Evolutionary conservation across 2,888 invertebrate species (phyloP).

Genomic region (Steinernema scapterisci): DNA sequence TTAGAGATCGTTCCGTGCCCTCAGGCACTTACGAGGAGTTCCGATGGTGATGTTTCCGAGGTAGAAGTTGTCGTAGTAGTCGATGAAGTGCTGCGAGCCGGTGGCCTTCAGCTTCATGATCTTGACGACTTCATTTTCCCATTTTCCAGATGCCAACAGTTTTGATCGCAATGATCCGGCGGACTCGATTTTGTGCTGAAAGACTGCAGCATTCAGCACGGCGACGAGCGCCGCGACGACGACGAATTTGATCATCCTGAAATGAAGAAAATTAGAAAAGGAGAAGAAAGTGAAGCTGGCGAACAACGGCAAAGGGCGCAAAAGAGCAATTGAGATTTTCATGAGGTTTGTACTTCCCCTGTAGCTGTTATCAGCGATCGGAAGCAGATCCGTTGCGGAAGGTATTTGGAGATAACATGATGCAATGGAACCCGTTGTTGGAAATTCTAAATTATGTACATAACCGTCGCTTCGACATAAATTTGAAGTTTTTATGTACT

Average conservation of each 20-base stretch:
- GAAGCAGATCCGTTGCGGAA: too few relatives aligned
- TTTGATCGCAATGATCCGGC: conserved; percentile 12
- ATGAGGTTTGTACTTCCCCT: too few relatives aligned
- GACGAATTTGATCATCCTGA: conserved; percentile 1
- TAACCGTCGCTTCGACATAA: too few relatives aligned
- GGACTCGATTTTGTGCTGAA: conserved; percentile 2
- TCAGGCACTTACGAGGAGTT: conserved; percentile 26
- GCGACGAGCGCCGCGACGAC: conserved; percentile 11
- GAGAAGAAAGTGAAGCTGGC: too few relatives aligned
- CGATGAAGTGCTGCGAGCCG: conserved; percentile 33
- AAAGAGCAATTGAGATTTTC: too few relatives aligned
- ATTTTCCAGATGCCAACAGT: conserved; percentile 14
- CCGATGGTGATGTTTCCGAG: conserved; percentile 35
- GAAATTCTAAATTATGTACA: too few relatives aligned
- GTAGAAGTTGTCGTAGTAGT: conserved; percentile 37
- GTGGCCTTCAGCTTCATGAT: neutral
- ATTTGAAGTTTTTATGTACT: too few relatives aligned
- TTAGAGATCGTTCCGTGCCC: neutral
- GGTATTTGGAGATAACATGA: too few relatives aligned
- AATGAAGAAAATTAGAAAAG: too few relatives aligned
- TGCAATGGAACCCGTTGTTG: too few relatives aligned
- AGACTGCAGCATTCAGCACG: conserved; percentile 29
- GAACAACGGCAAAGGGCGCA: too few relatives aligned
- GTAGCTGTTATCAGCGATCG: too few relatives aligned
- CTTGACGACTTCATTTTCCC: conserved; percentile 11